Conservation (phyloP, 2,797 vertebrate species). For the Uromys caudimaculatus region DNA sequence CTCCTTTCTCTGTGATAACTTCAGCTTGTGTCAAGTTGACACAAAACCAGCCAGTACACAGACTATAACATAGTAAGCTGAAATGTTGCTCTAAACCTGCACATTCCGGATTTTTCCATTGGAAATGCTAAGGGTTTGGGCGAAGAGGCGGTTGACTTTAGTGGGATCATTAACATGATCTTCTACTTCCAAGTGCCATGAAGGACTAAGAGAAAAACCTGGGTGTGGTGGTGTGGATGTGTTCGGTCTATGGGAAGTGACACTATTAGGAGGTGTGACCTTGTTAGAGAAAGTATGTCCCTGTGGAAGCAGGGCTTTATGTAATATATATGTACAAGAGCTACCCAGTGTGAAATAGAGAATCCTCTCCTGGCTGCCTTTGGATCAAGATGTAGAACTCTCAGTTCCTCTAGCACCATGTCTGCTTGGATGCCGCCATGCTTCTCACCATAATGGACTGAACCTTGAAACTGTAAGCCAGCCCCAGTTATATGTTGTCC, state of each 20-base stretch:
- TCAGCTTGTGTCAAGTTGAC: too few relatives aligned
- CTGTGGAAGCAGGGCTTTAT: neutral
- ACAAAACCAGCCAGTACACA: too few relatives aligned
- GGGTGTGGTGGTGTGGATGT: neutral
- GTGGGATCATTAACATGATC: neutral
- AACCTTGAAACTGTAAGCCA: neutral
- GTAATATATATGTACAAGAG: neutral
- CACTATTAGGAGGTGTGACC: neutral
- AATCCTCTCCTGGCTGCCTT: neutral
- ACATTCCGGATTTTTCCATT: neutral
- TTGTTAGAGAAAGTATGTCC: neutral
- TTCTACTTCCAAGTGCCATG: neutral
- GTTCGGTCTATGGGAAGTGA: neutral
- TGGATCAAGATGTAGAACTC: neutral
- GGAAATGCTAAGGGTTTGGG: neutral
- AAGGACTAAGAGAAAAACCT: neutral
- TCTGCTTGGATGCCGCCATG: neutral
- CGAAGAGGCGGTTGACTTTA: neutral
- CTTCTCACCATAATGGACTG: neutral
- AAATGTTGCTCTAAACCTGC: neutral
- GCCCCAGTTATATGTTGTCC: neutral
- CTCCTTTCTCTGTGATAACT: too few relatives aligned
- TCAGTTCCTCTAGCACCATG: neutral
- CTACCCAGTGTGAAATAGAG: neutral
- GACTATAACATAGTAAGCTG: conserved; percentile 21